A percentile compares a stretch with the other conserved stretches of the same genome.
These are phyloP conservation scores for Lepisosteus oculatus DNA, from an alignment of 2,113 vertebrate species.

Conservation along the genomic window DNA sequence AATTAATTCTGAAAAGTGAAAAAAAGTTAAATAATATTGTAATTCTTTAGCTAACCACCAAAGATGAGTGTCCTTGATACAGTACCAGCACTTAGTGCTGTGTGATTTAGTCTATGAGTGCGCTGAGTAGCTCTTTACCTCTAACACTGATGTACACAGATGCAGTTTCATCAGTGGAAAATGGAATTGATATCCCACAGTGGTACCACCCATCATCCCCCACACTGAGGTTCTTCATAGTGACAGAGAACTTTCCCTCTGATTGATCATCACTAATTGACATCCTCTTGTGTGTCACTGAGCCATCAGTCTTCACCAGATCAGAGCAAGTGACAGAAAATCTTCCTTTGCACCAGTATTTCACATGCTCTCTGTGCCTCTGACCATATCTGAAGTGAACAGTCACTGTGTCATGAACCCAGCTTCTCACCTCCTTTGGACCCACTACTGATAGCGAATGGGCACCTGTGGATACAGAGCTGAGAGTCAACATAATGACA, in stretches of 20 bases:
- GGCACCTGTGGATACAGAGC: slow-evolving; percentile 1
- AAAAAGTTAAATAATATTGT: too few relatives aligned
- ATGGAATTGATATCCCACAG: not conserved
- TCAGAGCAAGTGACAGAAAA: not conserved
- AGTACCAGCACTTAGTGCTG: too few relatives aligned
- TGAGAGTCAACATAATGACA: not conserved
- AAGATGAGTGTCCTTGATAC: too few relatives aligned
- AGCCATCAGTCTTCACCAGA: not conserved
- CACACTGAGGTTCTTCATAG: slow-evolving; percentile 1
- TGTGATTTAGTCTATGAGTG: too few relatives aligned
- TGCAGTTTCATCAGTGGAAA: not conserved
- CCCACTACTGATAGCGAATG: not conserved
- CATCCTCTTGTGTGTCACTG: not conserved
- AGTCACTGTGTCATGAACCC: not conserved
- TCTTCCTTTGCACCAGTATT: slow-evolving; percentile 1
- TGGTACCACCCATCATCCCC: slow-evolving; percentile 11
- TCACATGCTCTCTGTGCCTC: not conserved
- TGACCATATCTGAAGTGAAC: not conserved
- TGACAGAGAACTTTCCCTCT: not conserved
- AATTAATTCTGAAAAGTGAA: too few relatives aligned
- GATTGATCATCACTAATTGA: not conserved
- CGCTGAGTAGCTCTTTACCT: not conserved
- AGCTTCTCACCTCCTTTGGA: slow-evolving; percentile 3
- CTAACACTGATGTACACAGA: slow-evolving; percentile 1
- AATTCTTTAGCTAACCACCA: too few relatives aligned